A percentile compares a stretch with the other conserved stretches of the same genome.
Conservation (phyloP, 2,888 invertebrate genomes). For the Buathra laborator region DNA sequence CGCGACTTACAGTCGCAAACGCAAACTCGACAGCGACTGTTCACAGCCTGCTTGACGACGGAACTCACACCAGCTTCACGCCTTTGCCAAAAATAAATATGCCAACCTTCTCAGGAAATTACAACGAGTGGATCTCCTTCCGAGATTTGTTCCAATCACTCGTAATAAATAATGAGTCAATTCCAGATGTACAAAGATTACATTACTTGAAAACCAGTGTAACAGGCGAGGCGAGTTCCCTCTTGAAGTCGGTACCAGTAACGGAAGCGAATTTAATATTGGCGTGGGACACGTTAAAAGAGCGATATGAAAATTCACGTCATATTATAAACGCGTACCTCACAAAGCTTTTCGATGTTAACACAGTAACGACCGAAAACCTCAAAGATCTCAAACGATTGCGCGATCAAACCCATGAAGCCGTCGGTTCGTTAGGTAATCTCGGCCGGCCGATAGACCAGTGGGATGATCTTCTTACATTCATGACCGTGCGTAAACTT, state of each 20-base stretch:
- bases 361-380: constrained; percentile 17
- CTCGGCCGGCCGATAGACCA: constrained; percentile 43
- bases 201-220: not conserved
- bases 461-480: constrained; percentile 52
- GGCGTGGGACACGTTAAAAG: constrained; percentile 48
- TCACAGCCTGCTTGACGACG: constrained; percentile 15
- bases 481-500: constrained; percentile 32
- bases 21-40: constrained; percentile 10
- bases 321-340: constrained; percentile 9
- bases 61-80: constrained; percentile 1
- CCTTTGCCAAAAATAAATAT: not conserved
- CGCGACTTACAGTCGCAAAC: not conserved
- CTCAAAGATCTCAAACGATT: constrained; percentile 19
- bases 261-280: constrained; percentile 44
- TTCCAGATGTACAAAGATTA: no score
- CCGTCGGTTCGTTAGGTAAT: constrained; percentile 26
- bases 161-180: not conserved
- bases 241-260: constrained; percentile 41
- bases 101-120: constrained; percentile 51
- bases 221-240: constrained; percentile 18
- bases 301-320: constrained; percentile 50
- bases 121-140: constrained; percentile 59
- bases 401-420: constrained; percentile 37
- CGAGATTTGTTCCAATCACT: constrained; percentile 54
- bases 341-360: constrained; percentile 14